Conservation (phyloP, 2,797 vertebrate genomes). For the Scyliorhinus canicula region DNA sequence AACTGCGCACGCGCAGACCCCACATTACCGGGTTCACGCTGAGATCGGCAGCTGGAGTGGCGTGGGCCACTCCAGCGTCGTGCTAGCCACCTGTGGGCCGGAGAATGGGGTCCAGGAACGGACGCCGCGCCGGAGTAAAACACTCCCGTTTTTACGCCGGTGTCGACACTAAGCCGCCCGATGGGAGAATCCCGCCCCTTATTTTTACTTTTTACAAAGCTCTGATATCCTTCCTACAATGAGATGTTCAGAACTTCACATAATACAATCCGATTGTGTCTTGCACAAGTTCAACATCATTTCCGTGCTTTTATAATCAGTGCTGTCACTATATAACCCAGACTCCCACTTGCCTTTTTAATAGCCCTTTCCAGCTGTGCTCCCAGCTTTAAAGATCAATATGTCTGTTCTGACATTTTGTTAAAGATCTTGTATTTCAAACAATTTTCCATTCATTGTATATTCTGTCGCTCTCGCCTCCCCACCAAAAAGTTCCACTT, state of each 20-base stretch:
- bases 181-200: too few relatives aligned
- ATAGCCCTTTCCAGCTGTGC: background rate
- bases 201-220: background rate
- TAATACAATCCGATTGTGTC: background rate
- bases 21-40: too few relatives aligned
- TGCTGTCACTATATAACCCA: background rate
- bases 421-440: background rate
- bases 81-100: too few relatives aligned
- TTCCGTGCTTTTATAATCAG: background rate
- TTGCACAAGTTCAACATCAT: background rate
- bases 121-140: too few relatives aligned
- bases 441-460: background rate
- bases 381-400: background rate
- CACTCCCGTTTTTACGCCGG: too few relatives aligned
- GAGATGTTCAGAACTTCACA: background rate
- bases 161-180: too few relatives aligned
- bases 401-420: background rate
- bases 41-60: too few relatives aligned
- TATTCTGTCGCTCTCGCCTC: background rate
- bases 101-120: too few relatives aligned
- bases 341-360: slow-evolving; percentile 2
- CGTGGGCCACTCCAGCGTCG: too few relatives aligned
- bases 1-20: too few relatives aligned
- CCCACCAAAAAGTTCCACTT: background rate
- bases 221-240: background rate